Base-by-base conservation (phyloP, 1,140 invertebrate genomes). In the Oreohelix idahoensis region DNA sequence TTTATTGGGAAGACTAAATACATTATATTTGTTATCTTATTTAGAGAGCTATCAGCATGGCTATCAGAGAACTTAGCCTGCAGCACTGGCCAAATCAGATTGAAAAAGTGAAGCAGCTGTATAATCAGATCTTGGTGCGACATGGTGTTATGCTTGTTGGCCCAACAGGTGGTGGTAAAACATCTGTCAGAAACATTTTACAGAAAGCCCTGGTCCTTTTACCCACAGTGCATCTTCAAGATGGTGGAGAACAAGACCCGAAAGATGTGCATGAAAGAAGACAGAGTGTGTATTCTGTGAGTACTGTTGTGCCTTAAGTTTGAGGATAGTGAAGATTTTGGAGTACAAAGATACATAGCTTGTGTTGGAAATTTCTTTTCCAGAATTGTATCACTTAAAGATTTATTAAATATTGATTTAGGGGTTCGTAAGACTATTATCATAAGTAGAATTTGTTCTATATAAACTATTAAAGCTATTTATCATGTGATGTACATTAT, bases 131-230 rank as follows among this genome's bases (percentile, higher is more conserved):
- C 49, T 78, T 92, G 82, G 91, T 92, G 15, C 89, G 92, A 17
- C 92, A 93, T 77, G 92, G 92, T 26, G 89, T 92, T 29, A 93
- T 93, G 92, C 86, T 93, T 69, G 91, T 93, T 11, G 92, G 92
- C 4, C 92, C 92, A 1, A 92, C 92, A 15, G 90, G 91, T 36
- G 92, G 91, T 15, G 92, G 92, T 26, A 93, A 93, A 79, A 91
- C 91, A 5, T 88, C 90, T 26, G 89, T 90, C 10, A 83, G 91
- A 51, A 89, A 84, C 63, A 89, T 92, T 83, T 87, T 92, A 36
- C 91, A 92, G 87, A 91, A 88, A 81, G 91, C 92, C 15, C 87
- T 92, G 15, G 88, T 92, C 17, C 83, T 92, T 23, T 84, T 92
- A 35, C 92, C 92, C 0, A 90, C 89, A 32, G 89, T 92, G 20